Evolutionary conservation across 2,888 invertebrate species (phyloP).

Genomic region (Hyposoter didymator): DNA sequence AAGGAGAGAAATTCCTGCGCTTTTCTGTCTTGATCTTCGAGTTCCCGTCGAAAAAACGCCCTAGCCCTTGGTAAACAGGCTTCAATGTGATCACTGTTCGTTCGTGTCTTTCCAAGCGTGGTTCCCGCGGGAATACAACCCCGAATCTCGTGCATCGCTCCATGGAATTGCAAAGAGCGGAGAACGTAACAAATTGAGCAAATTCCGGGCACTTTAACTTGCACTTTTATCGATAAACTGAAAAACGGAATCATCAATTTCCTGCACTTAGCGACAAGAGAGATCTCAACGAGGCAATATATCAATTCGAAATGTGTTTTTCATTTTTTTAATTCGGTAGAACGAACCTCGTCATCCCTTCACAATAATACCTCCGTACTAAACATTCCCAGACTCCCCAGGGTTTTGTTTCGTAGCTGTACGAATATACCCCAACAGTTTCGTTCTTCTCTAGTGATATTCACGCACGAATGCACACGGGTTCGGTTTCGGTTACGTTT

Average conservation of each 20-base stretch:
- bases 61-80: background rate
- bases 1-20: conserved; percentile 15
- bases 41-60: conserved; percentile 8
- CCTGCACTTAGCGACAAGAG: background rate
- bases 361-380: background rate
- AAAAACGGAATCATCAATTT: background rate
- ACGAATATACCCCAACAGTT: conserved; percentile 3
- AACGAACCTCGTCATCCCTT: background rate
- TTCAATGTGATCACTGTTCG: conserved; percentile 14
- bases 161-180: background rate
- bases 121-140: conserved; percentile 6
- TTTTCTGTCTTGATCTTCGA: conserved; percentile 19
- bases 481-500: background rate
- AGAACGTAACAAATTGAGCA: background rate
- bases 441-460: background rate
- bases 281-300: background rate
- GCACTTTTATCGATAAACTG: background rate
- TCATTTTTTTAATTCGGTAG: background rate
- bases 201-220: background rate
- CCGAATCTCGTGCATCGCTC: background rate
- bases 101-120: conserved; percentile 15
- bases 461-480: conserved; percentile 20
- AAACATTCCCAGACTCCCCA: background rate
- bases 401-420: background rate
- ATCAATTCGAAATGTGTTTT: background rate